Conservation (phyloP, 2,113 vertebrate genomes). For the Fregata magnificens region DNA sequence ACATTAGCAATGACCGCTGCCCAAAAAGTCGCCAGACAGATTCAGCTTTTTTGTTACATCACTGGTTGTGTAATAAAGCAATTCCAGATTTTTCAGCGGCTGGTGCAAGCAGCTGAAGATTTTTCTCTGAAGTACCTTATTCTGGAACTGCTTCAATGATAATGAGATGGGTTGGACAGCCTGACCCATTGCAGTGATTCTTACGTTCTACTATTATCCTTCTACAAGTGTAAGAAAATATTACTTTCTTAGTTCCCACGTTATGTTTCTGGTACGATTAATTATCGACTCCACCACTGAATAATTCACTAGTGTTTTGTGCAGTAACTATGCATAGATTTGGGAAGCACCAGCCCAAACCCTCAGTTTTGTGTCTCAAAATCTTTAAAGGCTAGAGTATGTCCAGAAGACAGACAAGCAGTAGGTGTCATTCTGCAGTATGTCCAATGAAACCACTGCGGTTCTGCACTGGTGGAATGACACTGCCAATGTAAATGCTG, state of each 20-base stretch:
- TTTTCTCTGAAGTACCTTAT: neutral
- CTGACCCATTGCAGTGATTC: neutral
- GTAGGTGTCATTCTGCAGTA: neutral
- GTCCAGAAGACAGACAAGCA: neutral
- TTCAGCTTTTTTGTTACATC: neutral
- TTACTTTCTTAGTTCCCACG: neutral
- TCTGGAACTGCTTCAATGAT: neutral
- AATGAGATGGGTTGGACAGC: neutral
- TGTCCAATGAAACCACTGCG: neutral
- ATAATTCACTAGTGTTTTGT: neutral
- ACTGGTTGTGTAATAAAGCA: neutral
- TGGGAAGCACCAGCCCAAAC: neutral
- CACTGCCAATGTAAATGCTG: neutral
- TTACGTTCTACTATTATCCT: neutral
- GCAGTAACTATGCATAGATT: neutral
- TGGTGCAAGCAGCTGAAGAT: neutral
- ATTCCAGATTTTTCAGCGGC: neutral
- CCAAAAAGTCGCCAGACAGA: neutral
- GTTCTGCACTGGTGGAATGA: neutral
- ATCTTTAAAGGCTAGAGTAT: neutral
- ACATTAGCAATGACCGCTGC: neutral
- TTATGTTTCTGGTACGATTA: neutral
- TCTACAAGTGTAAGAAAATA: neutral
- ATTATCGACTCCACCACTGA: fast-evolving
- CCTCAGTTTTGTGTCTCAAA: neutral